Conservation (phyloP, 2,113 vertebrate species). For the Lichenostomus cassidix region DNA sequence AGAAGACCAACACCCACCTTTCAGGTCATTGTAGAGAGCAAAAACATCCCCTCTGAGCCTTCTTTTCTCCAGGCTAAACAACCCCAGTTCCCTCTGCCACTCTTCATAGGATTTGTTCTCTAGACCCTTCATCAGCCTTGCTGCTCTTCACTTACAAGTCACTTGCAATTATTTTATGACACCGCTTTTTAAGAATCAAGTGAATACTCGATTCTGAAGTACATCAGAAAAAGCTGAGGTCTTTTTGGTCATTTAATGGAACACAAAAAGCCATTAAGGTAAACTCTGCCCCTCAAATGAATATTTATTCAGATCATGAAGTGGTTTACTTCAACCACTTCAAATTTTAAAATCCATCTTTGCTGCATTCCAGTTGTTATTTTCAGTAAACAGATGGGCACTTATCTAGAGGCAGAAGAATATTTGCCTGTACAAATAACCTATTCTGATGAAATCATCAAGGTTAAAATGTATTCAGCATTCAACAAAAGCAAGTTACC, state of each 20-base stretch:
- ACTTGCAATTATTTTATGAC: neutral
- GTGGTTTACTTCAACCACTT: neutral
- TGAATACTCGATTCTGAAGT: neutral
- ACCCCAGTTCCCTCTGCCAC: accelerated
- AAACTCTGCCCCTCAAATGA: neutral
- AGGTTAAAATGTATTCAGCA: neutral
- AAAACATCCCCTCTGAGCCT: neutral
- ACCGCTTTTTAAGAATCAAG: neutral
- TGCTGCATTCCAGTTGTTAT: neutral
- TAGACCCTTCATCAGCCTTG: neutral
- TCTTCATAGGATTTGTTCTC: neutral
- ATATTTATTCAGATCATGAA: slow-evolving; percentile 8
- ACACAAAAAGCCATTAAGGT: neutral
- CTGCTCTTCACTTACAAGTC: neutral
- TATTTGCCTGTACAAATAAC: neutral
- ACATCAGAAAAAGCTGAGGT: neutral
- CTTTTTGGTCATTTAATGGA: neutral
- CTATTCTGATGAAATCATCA: neutral
- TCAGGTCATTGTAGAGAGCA: neutral
- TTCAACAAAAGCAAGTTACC: neutral
- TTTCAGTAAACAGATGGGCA: neutral
- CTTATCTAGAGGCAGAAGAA: neutral
- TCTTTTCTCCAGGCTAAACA: neutral
- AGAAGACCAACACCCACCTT: accelerated
- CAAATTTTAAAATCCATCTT: neutral